Percentiles rank a stretch among this genome's conserved stretches.
These are phyloP conservation scores for Proisotoma minuta DNA, from an alignment of 2,888 invertebrate species.

Conservation along the genomic window DNA sequence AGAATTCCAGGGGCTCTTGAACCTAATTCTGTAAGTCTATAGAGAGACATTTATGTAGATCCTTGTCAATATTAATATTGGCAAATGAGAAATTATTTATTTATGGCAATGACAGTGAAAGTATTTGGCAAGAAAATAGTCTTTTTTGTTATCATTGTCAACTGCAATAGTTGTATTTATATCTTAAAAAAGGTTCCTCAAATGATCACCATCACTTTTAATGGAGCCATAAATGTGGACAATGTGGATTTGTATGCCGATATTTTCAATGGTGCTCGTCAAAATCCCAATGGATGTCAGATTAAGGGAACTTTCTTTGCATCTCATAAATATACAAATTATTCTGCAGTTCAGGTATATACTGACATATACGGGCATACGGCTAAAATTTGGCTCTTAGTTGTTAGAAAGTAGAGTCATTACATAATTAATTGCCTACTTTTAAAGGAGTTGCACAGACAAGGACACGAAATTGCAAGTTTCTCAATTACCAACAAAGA, in stretches of 20 bases:
- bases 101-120: no score
- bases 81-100: no score
- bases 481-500: slow-evolving; percentile 90
- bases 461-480: slow-evolving; percentile 85
- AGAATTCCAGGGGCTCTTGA: slow-evolving; percentile 69
- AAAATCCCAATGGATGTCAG: slow-evolving; percentile 85
- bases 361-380: not conserved
- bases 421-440: not conserved
- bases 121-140: no score
- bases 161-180: no score
- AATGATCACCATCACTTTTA: slow-evolving; percentile 91
- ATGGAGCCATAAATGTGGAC: slow-evolving; percentile 91
- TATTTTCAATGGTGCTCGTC: slow-evolving; percentile 80
- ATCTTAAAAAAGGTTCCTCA: slow-evolving; percentile 66
- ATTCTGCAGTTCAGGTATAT: slow-evolving; percentile 51
- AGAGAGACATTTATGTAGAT: no score
- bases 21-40: slow-evolving; percentile 35
- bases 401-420: not conserved
- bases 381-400: no score
- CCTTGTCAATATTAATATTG: no score
- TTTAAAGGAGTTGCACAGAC: slow-evolving; percentile 53
- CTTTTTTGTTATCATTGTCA: no score
- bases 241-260: slow-evolving; percentile 90
- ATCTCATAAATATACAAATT: slow-evolving; percentile 89
- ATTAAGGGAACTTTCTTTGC: slow-evolving; percentile 71